Evolutionary conservation across 2,888 invertebrate species (phyloP), one percentile per base, ranked within the genome.

Genomic region (Villa cingulata): DNA sequence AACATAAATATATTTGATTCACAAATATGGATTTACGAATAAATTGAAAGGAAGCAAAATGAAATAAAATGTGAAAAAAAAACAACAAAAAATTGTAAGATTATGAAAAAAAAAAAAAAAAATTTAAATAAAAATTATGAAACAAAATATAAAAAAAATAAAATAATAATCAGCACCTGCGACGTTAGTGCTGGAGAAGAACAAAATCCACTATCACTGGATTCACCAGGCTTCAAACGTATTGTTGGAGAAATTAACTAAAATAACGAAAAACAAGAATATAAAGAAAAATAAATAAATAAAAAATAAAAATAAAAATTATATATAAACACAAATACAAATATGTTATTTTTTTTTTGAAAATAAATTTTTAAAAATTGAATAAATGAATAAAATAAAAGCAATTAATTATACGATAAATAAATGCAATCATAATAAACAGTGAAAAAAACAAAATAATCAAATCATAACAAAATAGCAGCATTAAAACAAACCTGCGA

Each of bases 401-500:
- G 34, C 6, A 3, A 34, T 7, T 15, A 34, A 36, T 14, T 1
- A 12, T 16, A 14, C 16, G 4, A 15, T 34, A 34, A 15, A 34
- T 34, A 9, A 9, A 10, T 34, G 12, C n/a, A n/a, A n/a, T n/a
- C n/a, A n/a, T n/a, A n/a, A n/a, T n/a, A n/a, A n/a, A n/a, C n/a
- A n/a, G n/a, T n/a, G n/a, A n/a, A n/a, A n/a, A 23, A 23, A 23
- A 23, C 5, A 23, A 23, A 23, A 23, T 7, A 23, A 6, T 23
- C 23, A 23, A 23, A 6, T 23, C 4, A 23, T 6, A 23, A 23
- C 7, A 7, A 23, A 23, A 6, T 23, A 6, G 23, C 7, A 7
- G 5, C 23, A 23, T 23, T 6, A 23, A 23, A 23, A 49, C 54
- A 53, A 72, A 89, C 88, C 83, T 89, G 89, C 54, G 86, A 85